phyloP scores from a whole-genome alignment of 2,113 vertebrate species.

The rat (Rattus norvegicus) region DNA sequence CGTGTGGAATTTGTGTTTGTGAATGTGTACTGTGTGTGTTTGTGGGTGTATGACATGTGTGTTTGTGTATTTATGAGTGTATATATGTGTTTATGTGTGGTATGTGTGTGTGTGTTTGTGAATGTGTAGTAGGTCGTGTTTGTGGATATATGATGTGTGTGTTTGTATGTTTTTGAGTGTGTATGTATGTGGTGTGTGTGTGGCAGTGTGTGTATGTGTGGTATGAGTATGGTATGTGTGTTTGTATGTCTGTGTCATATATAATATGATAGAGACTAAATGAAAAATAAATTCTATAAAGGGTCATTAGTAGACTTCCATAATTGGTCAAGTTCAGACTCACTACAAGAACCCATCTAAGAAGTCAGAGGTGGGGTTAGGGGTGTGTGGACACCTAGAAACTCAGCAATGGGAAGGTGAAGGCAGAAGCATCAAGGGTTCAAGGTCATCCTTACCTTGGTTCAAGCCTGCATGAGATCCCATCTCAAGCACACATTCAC shows the following conservation, averaged over 20 bases:
- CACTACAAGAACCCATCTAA: not conserved
- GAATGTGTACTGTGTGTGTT: no score
- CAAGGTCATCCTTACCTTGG: not conserved
- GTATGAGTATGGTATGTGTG: no score
- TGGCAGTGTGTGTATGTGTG: not conserved
- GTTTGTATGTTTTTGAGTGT: no score
- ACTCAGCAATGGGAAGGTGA: not conserved
- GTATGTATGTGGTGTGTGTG: not conserved
- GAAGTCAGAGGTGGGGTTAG: not conserved
- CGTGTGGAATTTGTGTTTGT: no score
- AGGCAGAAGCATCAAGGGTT: not conserved
- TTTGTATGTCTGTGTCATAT: no score
- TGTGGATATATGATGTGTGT: not conserved
- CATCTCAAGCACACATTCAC: not conserved
- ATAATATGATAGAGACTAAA: constrained; percentile 13
- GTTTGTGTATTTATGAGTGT: no score
- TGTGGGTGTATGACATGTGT: no score
- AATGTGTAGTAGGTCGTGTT: not conserved
- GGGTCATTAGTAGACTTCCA: not conserved
- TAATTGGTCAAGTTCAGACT: constrained; percentile 4
- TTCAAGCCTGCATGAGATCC: not conserved
- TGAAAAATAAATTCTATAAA: constrained; percentile 35
- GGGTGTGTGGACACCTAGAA: not conserved
- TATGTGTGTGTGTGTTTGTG: no score
- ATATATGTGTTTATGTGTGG: no score